Percentiles rank a stretch among this genome's conserved stretches.
Evolutionary conservation across 2,113 vertebrate species (phyloP).

Genomic region (Oxyruncus cristatus): DNA sequence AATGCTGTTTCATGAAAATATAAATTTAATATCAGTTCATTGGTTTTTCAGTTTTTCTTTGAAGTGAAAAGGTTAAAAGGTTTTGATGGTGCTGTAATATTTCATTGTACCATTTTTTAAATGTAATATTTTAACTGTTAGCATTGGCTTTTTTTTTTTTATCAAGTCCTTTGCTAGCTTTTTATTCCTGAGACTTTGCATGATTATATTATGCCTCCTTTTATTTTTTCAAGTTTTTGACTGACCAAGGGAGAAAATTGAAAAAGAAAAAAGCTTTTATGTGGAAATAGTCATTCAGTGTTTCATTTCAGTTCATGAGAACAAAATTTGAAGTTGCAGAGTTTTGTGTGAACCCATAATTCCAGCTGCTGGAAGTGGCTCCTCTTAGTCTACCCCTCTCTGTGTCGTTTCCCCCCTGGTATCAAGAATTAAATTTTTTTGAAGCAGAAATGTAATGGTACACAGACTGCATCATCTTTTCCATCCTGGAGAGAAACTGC

Average conservation of each 20-base stretch:
- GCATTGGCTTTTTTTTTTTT: background rate
- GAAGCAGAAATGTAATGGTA: background rate
- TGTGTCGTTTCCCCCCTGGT: background rate
- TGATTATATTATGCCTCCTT: background rate
- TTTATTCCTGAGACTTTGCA: background rate
- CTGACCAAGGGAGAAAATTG: background rate
- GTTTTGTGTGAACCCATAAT: background rate
- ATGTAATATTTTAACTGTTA: background rate
- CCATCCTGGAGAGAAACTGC: background rate
- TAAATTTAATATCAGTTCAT: background rate
- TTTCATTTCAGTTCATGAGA: background rate
- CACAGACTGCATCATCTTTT: background rate
- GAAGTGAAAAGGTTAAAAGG: constrained; percentile 6
- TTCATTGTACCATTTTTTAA: background rate
- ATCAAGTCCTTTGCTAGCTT: background rate
- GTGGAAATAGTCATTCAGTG: background rate
- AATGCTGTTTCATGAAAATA: background rate
- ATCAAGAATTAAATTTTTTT: background rate
- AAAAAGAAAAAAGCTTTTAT: background rate
- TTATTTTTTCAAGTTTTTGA: background rate
- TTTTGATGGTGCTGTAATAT: background rate
- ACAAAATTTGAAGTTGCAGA: background rate
- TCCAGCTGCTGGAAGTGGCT: background rate
- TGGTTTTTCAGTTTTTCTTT: background rate
- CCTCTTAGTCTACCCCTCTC: background rate